phyloP scores from a whole-genome alignment of 2,113 vertebrate genomes.

The Edolisoma coerulescens region DNA sequence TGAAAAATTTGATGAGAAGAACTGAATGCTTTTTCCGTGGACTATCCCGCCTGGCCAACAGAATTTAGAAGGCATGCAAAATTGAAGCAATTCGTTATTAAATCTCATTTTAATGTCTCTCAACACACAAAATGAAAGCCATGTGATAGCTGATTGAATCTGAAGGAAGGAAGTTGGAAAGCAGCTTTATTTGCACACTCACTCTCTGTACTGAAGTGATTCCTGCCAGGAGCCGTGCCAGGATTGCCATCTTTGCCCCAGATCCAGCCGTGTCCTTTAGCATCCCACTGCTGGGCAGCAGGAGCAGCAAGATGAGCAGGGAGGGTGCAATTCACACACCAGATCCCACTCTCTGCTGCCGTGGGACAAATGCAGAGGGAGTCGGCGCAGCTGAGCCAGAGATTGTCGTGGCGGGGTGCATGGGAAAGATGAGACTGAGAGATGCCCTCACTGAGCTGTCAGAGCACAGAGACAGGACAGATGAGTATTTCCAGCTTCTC shows the following conservation, averaged over 20 bases:
- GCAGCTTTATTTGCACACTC: neutral
- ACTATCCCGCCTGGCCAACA: neutral
- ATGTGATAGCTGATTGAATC: neutral
- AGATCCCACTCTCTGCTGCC: neutral
- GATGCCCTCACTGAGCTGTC: neutral
- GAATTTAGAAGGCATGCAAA: neutral
- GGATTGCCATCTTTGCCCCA: neutral
- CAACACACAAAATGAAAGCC: neutral
- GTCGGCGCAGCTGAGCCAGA: neutral
- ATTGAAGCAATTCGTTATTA: conserved; percentile 43
- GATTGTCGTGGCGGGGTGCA: fast-evolving
- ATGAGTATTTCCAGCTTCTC: neutral
- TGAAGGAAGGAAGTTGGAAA: neutral
- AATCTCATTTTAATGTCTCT: conserved; percentile 28
- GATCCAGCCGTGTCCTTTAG: neutral
- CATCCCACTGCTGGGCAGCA: neutral
- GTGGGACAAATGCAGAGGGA: neutral
- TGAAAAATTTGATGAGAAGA: neutral
- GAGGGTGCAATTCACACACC: fast-evolving
- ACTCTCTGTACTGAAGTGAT: neutral
- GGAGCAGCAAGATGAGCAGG: neutral
- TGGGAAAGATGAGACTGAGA: neutral
- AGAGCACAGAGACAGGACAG: neutral
- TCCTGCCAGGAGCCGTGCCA: neutral
- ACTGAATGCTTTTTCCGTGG: neutral